A percentile compares a stretch with the other conserved stretches of the same genome.
These are phyloP conservation scores for Penelope pileata DNA, from an alignment of 2,113 vertebrate species.

Conservation along the genomic window DNA sequence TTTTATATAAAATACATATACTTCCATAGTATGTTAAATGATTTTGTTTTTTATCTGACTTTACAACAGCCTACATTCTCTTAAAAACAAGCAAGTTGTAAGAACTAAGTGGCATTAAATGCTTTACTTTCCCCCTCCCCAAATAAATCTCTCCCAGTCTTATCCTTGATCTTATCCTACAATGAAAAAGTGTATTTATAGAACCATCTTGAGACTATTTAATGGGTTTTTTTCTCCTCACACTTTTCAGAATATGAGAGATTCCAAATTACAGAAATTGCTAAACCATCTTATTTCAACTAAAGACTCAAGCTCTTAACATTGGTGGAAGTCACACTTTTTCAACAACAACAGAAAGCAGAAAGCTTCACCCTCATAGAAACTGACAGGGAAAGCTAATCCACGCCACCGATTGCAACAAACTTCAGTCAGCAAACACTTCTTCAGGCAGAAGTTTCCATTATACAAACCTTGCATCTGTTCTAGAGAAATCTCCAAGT, in stretches of 20 bases:
- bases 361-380: not conserved
- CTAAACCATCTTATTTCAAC: not conserved
- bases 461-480: not conserved
- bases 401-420: not conserved
- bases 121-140: too few relatives aligned
- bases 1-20: not conserved
- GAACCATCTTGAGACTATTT: not conserved
- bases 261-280: not conserved
- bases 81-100: not conserved
- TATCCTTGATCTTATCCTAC: not conserved
- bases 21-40: not conserved
- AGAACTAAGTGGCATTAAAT: not conserved
- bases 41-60: not conserved
- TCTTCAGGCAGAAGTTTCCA: not conserved
- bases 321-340: not conserved
- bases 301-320: not conserved
- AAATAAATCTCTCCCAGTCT: not conserved
- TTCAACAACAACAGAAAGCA: not conserved
- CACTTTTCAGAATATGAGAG: not conserved
- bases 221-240: fast-evolving
- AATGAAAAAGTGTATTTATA: not conserved
- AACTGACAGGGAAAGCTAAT: not conserved
- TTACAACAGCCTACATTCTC: not conserved
- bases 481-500: not conserved
- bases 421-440: not conserved